Evolutionary conservation across 2,888 invertebrate species (phyloP).

Genomic region (Trisateles emortualis): DNA sequence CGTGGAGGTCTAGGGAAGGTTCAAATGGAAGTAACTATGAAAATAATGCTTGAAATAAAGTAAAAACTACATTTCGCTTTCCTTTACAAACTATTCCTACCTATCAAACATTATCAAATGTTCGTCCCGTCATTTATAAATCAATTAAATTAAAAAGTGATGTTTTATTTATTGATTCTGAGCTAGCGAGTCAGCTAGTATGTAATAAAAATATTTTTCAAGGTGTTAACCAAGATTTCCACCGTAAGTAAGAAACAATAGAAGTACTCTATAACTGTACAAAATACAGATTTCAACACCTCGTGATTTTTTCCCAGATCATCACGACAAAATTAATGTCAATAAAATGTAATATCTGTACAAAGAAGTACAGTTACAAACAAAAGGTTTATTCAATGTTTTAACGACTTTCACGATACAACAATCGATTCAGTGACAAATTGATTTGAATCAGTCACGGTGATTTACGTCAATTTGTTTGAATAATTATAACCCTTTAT

Average conservation of each 20-base stretch:
- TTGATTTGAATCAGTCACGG: constrained; percentile 51
- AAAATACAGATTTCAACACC: constrained; percentile 4
- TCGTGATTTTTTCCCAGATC: constrained; percentile 15
- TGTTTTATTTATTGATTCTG: too few relatives aligned
- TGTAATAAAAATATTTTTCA: too few relatives aligned
- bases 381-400: constrained; percentile 26
- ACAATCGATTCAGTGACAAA: constrained; percentile 55
- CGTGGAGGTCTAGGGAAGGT: too few relatives aligned
- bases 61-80: too few relatives aligned
- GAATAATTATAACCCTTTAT: constrained; percentile 32
- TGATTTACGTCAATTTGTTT: constrained; percentile 22
- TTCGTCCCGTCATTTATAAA: too few relatives aligned
- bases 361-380: constrained; percentile 37
- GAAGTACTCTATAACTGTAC: constrained; percentile 10
- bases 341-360: constrained; percentile 15
- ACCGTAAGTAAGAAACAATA: constrained; percentile 2
- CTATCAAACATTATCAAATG: too few relatives aligned
- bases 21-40: too few relatives aligned
- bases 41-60: too few relatives aligned
- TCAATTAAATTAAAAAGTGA: too few relatives aligned
- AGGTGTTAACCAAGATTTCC: too few relatives aligned
- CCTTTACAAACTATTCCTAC: too few relatives aligned
- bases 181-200: too few relatives aligned
- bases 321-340: constrained; percentile 17
- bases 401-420: constrained; percentile 40